phyloP scores from a whole-genome alignment of 2,888 invertebrate genomes.

The Cinara cedri region DNA sequence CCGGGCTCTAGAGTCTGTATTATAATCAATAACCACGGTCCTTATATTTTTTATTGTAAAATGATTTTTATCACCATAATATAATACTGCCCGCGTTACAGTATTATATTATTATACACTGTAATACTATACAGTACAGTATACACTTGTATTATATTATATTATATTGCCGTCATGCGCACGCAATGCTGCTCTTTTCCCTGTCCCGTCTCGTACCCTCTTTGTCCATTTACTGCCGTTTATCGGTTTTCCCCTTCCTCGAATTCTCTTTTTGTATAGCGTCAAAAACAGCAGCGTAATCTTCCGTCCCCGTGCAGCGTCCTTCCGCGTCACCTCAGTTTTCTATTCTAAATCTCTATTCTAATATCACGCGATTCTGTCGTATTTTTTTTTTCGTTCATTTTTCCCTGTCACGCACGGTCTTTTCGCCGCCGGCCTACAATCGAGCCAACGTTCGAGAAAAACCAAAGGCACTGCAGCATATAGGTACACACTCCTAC shows the following conservation, averaged over 20 bases:
- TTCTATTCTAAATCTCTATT: slow-evolving; percentile 41
- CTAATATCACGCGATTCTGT: slow-evolving; percentile 17
- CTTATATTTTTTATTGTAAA: neutral
- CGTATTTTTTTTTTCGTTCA: slow-evolving; percentile 1
- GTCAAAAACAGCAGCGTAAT: slow-evolving; percentile 53
- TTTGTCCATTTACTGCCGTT: slow-evolving; percentile 41
- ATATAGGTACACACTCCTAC: too few species aligned
- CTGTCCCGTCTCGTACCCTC: neutral
- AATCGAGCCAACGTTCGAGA: slow-evolving; percentile 3
- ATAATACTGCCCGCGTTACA: neutral
- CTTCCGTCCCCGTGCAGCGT: slow-evolving; percentile 13
- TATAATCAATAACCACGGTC: too few species aligned
- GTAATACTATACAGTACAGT: neutral
- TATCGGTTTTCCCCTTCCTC: slow-evolving; percentile 44
- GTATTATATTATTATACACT: neutral
- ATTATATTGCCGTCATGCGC: slow-evolving; percentile 20
- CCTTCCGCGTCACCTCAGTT: neutral
- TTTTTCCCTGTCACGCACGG: slow-evolving; percentile 1
- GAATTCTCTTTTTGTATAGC: slow-evolving; percentile 16
- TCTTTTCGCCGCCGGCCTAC: slow-evolving; percentile 4
- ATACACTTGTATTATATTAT: neutral
- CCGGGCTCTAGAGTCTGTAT: too few species aligned
- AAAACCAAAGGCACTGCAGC: neutral
- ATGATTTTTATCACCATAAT: neutral
- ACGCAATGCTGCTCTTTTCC: slow-evolving; percentile 42